phyloP scores from a whole-genome alignment of 2,797 vertebrate species.

The Pangasius larnaudii region DNA sequence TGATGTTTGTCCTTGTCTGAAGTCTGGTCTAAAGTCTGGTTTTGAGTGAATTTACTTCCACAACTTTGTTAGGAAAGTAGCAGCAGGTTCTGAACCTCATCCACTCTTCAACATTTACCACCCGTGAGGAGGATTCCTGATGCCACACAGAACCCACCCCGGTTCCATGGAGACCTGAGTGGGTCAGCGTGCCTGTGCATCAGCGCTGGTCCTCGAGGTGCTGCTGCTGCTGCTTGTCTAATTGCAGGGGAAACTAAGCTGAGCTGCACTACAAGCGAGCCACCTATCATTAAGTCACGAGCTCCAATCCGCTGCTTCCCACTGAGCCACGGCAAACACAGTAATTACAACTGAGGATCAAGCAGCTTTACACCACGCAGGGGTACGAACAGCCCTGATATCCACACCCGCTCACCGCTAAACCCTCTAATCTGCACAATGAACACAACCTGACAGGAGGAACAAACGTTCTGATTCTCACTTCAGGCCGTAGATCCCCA shows the following conservation, averaged over 20 bases:
- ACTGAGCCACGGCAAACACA: conserved; percentile 23
- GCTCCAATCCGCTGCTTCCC: conserved; percentile 29
- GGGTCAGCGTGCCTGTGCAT: neutral
- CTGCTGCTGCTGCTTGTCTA: conserved; percentile 25
- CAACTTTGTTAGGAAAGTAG: neutral
- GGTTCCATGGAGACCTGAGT: neutral
- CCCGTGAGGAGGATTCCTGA: neutral
- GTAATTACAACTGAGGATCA: conserved; percentile 23
- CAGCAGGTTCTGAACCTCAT: neutral
- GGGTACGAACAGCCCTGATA: neutral
- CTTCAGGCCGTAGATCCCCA: neutral
- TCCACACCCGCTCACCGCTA: neutral
- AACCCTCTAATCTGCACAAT: conserved; percentile 10
- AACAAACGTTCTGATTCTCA: neutral
- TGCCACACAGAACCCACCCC: neutral
- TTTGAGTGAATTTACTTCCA: neutral
- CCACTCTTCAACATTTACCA: neutral
- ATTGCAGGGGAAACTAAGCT: conserved; percentile 10
- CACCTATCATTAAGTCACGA: conserved; percentile 29
- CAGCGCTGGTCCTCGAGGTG: neutral
- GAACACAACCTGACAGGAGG: conserved; percentile 6
- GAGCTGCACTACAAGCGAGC: neutral
- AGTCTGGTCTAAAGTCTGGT: neutral
- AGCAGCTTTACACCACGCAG: conserved; percentile 6
- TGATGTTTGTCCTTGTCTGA: neutral